Conservation (phyloP, 1,140 invertebrate genomes). For the Neelides sp. region DNA sequence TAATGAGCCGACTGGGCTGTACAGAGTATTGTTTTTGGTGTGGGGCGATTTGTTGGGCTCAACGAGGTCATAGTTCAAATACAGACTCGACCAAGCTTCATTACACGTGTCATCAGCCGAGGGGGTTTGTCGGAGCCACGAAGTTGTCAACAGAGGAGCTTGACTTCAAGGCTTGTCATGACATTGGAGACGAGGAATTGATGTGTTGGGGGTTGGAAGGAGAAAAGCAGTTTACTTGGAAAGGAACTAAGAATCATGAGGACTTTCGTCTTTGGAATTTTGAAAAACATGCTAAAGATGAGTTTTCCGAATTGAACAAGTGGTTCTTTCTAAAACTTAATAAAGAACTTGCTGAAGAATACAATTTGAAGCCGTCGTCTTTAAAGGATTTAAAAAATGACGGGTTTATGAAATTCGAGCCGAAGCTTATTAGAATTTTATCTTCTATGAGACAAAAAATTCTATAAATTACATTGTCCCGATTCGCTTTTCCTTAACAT, state of each 20-base stretch:
- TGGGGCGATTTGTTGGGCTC: constrained; percentile 4
- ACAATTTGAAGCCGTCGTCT: background rate
- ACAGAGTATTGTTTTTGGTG: constrained; percentile 3
- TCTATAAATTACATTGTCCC: no score
- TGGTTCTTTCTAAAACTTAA: background rate
- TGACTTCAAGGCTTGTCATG: background rate
- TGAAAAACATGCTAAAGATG: background rate
- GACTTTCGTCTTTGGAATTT: background rate
- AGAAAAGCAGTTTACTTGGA: background rate
- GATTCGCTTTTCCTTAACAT: no score
- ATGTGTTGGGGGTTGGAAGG: background rate
- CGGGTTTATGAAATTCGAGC: no score
- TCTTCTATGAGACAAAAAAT: no score
- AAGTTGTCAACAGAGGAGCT: background rate
- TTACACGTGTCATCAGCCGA: background rate
- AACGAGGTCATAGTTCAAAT: background rate
- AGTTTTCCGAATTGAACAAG: background rate
- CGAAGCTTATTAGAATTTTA: no score
- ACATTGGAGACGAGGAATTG: background rate
- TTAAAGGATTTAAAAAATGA: no score
- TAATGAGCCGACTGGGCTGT: background rate
- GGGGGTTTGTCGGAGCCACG: background rate
- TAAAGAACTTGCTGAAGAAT: background rate
- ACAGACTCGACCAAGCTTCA: background rate
- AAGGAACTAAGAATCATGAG: background rate